These are phyloP conservation scores for Bellardia bayeri DNA, from an alignment of 2,888 invertebrate genomes.

Conservation along the genomic window DNA sequence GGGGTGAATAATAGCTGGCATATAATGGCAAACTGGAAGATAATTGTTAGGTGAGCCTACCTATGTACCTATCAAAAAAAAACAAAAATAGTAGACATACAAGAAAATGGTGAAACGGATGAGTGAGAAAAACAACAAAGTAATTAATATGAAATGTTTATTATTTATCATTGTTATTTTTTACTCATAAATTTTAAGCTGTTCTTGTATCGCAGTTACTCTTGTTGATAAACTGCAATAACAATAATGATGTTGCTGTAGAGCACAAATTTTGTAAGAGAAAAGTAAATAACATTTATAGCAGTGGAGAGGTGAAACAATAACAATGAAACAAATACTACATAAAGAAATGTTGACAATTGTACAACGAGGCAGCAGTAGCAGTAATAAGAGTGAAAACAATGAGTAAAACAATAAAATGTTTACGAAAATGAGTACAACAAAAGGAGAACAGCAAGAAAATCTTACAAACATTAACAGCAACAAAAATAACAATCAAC, in stretches of 20 bases:
- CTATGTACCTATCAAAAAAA: no score
- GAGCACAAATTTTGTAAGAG: constrained; percentile 1
- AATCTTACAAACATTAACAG: constrained; percentile 50
- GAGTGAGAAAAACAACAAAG: no score
- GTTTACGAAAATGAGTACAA: constrained; percentile 81
- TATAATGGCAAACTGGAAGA: no score
- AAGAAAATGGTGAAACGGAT: no score
- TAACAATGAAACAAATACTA: neutral
- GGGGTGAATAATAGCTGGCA: no score
- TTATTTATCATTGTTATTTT: no score
- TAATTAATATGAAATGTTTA: no score
- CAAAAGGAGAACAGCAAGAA: constrained; percentile 23
- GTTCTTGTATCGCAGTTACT: no score
- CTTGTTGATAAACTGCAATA: no score
- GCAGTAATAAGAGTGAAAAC: constrained; percentile 28
- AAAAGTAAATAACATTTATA: constrained; percentile 27
- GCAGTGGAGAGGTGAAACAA: neutral
- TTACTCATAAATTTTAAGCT: no score
- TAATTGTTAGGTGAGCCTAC: no score
- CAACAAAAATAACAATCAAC: constrained; percentile 15
- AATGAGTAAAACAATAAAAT: constrained; percentile 81
- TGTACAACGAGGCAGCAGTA: neutral
- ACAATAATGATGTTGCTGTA: neutral
- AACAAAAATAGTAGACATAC: no score
- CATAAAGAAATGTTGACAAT: constrained; percentile 20